Conservation (phyloP, 2,888 invertebrate species). For the Acrobasis repandana region DNA sequence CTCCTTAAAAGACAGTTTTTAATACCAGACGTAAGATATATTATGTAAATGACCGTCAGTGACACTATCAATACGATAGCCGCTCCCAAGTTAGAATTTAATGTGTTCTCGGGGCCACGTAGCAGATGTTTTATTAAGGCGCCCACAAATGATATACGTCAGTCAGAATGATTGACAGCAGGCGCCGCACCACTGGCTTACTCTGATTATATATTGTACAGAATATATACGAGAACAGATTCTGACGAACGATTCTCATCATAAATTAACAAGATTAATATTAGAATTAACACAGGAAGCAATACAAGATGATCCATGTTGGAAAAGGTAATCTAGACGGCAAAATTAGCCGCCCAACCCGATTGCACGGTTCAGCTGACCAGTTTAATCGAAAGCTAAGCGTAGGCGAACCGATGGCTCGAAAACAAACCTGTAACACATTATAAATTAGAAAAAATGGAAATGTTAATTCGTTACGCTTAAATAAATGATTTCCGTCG, state of each 20-base stretch:
- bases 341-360: constrained; percentile 19
- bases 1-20: not conserved
- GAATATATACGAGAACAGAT: constrained; percentile 14
- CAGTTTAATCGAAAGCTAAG: constrained; percentile 32
- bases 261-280: constrained; percentile 15
- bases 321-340: constrained; percentile 11
- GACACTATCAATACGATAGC: constrained; percentile 13
- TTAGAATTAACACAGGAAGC: not conserved
- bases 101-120: constrained; percentile 23
- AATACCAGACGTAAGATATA: constrained; percentile 5
- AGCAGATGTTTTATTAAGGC: constrained; percentile 54
- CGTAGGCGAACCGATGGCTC: constrained; percentile 52
- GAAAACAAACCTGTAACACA: constrained; percentile 53
- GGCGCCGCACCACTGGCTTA: constrained; percentile 47
- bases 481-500: constrained; percentile 73
- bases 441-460: constrained; percentile 56
- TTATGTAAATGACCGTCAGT: constrained; percentile 15
- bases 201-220: constrained; percentile 26
- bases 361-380: constrained; percentile 18
- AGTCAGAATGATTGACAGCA: constrained; percentile 65
- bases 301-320: constrained; percentile 13
- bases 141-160: constrained; percentile 60
- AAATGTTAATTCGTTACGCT: constrained; percentile 69
- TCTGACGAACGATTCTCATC: not conserved
- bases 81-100: constrained; percentile 18